Evolutionary conservation across 2,888 invertebrate genomes (phyloP).

Genomic region (Limenitis camilla): DNA sequence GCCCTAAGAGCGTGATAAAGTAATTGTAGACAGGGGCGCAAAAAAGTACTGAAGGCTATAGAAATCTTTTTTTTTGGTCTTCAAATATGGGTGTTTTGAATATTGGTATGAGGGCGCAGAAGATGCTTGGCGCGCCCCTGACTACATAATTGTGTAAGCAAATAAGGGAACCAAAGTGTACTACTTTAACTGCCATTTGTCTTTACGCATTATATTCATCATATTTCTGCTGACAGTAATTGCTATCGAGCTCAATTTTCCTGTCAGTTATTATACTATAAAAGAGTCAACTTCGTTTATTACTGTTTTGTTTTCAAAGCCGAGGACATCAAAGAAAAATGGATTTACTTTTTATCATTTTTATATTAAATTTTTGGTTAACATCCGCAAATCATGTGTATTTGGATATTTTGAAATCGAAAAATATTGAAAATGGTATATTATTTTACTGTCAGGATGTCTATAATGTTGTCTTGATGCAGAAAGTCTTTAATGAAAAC

Average conservation of each 20-base stretch:
- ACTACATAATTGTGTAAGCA: too few species aligned
- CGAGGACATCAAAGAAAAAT: constrained; percentile 2
- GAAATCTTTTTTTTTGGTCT: too few species aligned
- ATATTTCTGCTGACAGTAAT: constrained; percentile 46
- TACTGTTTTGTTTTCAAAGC: neutral
- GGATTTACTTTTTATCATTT: constrained; percentile 3
- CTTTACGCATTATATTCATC: constrained; percentile 26
- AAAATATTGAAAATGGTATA: constrained; percentile 41
- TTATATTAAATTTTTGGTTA: constrained; percentile 25
- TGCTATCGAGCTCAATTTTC: constrained; percentile 33
- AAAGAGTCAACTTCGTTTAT: constrained; percentile 19
- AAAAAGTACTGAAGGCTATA: too few species aligned
- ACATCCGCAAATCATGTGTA: constrained; percentile 30
- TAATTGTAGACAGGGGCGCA: too few species aligned
- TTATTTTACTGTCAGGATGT: constrained; percentile 40
- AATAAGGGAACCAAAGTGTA: neutral
- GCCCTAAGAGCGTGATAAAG: too few species aligned
- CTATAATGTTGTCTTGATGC: constrained; percentile 26
- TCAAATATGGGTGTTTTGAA: too few species aligned
- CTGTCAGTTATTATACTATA: constrained; percentile 32
- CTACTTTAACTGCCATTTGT: neutral
- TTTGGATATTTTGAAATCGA: constrained; percentile 45
- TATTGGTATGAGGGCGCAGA: too few species aligned
- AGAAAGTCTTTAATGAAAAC: constrained; percentile 37
- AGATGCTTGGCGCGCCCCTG: too few species aligned